Evolutionary conservation across 2,113 vertebrate genomes (phyloP), one percentile per base, ranked within the genome.

Genomic region (Haemorhous mexicanus): DNA sequence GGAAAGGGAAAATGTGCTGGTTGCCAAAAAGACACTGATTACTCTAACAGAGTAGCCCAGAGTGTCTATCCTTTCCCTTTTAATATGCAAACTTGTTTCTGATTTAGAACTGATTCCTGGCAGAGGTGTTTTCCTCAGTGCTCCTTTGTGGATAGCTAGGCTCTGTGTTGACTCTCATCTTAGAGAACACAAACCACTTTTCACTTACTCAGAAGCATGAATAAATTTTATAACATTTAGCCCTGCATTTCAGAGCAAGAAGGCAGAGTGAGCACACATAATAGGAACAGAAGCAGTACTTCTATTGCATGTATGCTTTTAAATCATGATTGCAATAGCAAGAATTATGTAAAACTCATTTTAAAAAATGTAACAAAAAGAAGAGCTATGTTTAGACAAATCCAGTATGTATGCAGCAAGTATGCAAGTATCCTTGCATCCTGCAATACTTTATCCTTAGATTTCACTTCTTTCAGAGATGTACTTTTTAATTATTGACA

Each of bases 21-120:
- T 44, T 97, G 96, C 95, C 96, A 97, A 90, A 91, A 96, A 92
- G 77, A 64, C 81, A 55, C 86, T 97, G 97, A 97, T 97, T 91
- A 92, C 92, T 97, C 86, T 95, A 97, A 97, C 97, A 97, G 97
- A 97, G 81, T 77, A 94, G 91, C 84, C 90, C 89, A 77, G 88
- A 94, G 76, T 90, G 94, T 96, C 94, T 91, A 70, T 90, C 77
- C 87, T 92, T 96, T 93, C 84, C 64, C 82, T 93, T 93, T 94
- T 93, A 94, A 92, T 93, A 89, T 74, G 66, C 76, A 91, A 94
- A 94, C 81, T 95, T 94, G 90, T 95, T 97, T 97, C 94, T 97
- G 95, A 91, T 95, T 96, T 95, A 96, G 95, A 95, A 84, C 56
- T 2, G 50, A 58, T 61, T 90, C 61, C 82, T 94, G 94, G 96